These are phyloP conservation scores for Ameiurus melas DNA, from an alignment of 2,113 vertebrate species.

Conservation along the genomic window DNA sequence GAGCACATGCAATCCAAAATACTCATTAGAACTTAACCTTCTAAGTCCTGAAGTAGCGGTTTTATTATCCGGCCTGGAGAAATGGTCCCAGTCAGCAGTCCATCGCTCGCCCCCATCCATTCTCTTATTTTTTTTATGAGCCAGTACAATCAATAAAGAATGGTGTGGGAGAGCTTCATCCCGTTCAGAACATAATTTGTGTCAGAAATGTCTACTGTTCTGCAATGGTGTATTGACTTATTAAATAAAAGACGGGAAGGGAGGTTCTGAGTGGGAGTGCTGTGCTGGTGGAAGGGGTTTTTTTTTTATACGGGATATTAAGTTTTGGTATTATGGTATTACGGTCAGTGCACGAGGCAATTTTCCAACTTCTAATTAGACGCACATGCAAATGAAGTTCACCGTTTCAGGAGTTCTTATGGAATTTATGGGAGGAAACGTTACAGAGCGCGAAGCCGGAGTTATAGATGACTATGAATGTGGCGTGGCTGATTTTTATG, in stretches of 20 bases:
- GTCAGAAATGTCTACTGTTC: conserved; percentile 72
- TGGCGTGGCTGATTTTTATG: conserved; percentile 74
- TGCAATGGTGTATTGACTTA: conserved; percentile 82
- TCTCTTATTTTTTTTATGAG: conserved; percentile 76
- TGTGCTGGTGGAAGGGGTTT: conserved; percentile 20
- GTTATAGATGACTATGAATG: conserved; percentile 68
- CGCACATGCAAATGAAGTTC: conserved; percentile 83
- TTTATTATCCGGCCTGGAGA: conserved; percentile 89
- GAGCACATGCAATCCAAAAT: conserved; percentile 88
- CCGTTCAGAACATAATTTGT: conserved; percentile 80
- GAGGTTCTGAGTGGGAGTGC: conserved; percentile 38
- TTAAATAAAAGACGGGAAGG: conserved; percentile 70
- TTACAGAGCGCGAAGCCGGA: conserved; percentile 80
- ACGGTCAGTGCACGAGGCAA: conserved; percentile 69
- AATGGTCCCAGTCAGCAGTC: conserved; percentile 85
- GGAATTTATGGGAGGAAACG: conserved; percentile 85
- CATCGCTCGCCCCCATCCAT: conserved; percentile 41
- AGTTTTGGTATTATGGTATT: conserved; percentile 58
- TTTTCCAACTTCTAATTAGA: conserved; percentile 85
- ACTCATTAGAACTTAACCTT: conserved; percentile 96
- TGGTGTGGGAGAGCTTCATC: conserved; percentile 75
- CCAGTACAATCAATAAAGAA: conserved; percentile 88
- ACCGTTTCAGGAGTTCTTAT: conserved; percentile 86
- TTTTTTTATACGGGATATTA: conserved; percentile 44
- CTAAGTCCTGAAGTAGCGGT: conserved; percentile 89